These are phyloP conservation scores for Thymelicus sylvestris DNA, from an alignment of 2,888 invertebrate genomes.

Conservation along the genomic window DNA sequence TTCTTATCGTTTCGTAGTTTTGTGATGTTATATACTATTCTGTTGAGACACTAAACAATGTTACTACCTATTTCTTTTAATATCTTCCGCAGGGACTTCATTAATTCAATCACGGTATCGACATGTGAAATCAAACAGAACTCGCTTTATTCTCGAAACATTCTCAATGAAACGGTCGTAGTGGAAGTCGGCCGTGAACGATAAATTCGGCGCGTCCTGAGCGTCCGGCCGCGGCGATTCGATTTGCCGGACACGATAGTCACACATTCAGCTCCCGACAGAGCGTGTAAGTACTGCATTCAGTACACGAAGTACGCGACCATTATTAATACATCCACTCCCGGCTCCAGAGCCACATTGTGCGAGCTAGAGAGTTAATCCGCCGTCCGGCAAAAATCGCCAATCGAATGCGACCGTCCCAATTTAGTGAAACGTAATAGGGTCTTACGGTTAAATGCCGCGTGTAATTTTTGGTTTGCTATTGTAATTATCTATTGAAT, in stretches of 20 bases:
- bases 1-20: no score
- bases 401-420: constrained; percentile 74
- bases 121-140: background rate
- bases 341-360: constrained; percentile 75
- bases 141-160: constrained; percentile 13
- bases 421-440: constrained; percentile 78
- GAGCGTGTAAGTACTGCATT: constrained; percentile 83
- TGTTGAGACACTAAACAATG: no score
- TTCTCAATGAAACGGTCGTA: constrained; percentile 8
- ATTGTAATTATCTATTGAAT: constrained; percentile 82
- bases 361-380: constrained; percentile 76
- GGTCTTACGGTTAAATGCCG: constrained; percentile 78
- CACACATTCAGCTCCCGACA: constrained; percentile 79
- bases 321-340: constrained; percentile 82
- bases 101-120: background rate
- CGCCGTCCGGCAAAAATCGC: constrained; percentile 77
- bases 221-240: constrained; percentile 73
- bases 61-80: no score
- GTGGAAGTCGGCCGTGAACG: constrained; percentile 58
- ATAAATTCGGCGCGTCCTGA: constrained; percentile 70
- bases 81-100: background rate
- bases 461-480: constrained; percentile 83
- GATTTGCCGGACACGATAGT: constrained; percentile 81
- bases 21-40: no score
- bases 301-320: constrained; percentile 59